These are phyloP conservation scores for Trypoxylus dichotomus DNA, from an alignment of 1,140 invertebrate genomes.

Conservation along the genomic window DNA sequence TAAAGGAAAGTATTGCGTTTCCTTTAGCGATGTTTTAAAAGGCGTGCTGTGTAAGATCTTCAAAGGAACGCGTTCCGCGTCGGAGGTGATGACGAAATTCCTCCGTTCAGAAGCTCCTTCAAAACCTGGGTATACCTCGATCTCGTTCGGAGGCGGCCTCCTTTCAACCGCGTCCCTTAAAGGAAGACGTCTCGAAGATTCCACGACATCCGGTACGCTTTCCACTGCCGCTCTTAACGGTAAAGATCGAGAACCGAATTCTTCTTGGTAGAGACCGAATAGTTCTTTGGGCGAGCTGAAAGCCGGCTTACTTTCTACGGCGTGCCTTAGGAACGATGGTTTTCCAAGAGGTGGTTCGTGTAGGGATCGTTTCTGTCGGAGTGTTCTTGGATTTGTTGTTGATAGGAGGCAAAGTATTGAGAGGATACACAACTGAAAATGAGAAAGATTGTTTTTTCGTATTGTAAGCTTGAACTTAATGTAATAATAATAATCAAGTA, in stretches of 20 bases:
- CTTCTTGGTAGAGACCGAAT: slow-evolving; percentile 36
- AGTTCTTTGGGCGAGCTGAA: slow-evolving; percentile 35
- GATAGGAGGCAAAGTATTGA: neutral
- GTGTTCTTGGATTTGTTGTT: neutral
- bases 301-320: slow-evolving; percentile 56
- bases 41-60: neutral
- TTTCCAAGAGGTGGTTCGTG: neutral
- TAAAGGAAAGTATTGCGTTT: neutral
- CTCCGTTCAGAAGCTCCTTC: neutral
- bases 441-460: no score
- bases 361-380: neutral
- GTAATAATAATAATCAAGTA: no score
- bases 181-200: slow-evolving; percentile 50
- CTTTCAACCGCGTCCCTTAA: slow-evolving; percentile 71
- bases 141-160: slow-evolving; percentile 59
- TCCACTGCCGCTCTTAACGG: slow-evolving; percentile 64
- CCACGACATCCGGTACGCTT: slow-evolving; percentile 54
- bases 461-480: no score
- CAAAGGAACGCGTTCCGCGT: neutral
- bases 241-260: slow-evolving; percentile 52
- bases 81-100: neutral
- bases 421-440: neutral
- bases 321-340: slow-evolving; percentile 55
- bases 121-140: slow-evolving; percentile 37
- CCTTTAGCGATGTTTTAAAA: neutral